Conservation (phyloP, 2,888 invertebrate genomes). For the Bedellia somnulentella region DNA sequence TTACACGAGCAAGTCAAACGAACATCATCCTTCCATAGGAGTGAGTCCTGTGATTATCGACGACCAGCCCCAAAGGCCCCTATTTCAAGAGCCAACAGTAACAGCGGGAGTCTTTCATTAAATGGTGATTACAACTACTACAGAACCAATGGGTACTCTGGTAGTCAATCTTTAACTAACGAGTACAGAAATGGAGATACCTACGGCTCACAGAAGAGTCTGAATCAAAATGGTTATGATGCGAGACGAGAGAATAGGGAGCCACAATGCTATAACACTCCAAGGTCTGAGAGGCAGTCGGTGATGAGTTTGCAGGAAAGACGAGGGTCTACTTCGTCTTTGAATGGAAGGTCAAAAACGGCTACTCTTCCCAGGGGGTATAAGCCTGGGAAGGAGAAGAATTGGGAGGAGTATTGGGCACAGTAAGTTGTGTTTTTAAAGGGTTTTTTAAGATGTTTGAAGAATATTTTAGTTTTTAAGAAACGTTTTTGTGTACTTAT, state of each 20-base stretch:
- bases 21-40: conserved; percentile 25
- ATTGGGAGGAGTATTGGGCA: conserved; percentile 55
- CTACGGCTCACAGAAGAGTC: conserved; percentile 27
- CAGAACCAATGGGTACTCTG: too few species aligned
- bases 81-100: conserved; percentile 17
- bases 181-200: neutral
- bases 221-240: conserved; percentile 15
- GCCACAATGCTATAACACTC: conserved; percentile 40
- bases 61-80: conserved; percentile 24
- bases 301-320: conserved; percentile 36
- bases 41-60: conserved; percentile 25
- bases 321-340: conserved; percentile 21
- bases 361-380: conserved; percentile 45
- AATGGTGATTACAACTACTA: conserved; percentile 1
- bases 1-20: conserved; percentile 36
- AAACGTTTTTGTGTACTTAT: too few species aligned
- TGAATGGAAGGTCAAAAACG: conserved; percentile 33
- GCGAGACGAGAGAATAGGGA: conserved; percentile 18
- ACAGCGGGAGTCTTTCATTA: conserved; percentile 17
- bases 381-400: conserved; percentile 39
- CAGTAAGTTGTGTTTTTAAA: conserved; percentile 29
- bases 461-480: too few species aligned
- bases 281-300: conserved; percentile 33
- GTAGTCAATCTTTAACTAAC: too few species aligned
- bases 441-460: too few species aligned